These are phyloP conservation scores for Myopa tessellatipennis DNA, from an alignment of 2,888 invertebrate species.

Conservation along the genomic window DNA sequence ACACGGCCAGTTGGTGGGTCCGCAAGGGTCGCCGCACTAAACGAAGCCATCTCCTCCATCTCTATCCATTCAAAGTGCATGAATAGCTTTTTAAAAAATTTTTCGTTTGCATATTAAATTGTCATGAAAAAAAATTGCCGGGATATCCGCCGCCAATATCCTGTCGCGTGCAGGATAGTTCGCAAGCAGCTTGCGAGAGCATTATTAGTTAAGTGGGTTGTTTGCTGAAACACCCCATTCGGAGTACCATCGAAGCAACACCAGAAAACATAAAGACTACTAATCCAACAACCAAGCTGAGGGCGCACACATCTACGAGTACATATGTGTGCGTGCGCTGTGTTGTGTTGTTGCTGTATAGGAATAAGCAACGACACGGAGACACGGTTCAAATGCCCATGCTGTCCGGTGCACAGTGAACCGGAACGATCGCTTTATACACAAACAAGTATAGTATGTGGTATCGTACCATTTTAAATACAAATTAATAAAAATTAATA, in stretches of 20 bases:
- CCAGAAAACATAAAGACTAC: constrained; percentile 9
- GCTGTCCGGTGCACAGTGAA: constrained; percentile 21
- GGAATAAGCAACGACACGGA: constrained; percentile 5
- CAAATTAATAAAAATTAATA: no score
- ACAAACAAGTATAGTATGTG: no score
- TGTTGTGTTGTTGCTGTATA: constrained; percentile 8
- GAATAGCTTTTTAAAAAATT: constrained; percentile 37
- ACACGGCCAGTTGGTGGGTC: background rate
- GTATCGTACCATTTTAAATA: no score
- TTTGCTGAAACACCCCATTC: constrained; percentile 40
- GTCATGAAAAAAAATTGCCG: constrained; percentile 61
- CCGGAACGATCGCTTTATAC: background rate
- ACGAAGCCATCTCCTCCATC: constrained; percentile 23
- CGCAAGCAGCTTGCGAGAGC: constrained; percentile 17
- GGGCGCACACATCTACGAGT: background rate
- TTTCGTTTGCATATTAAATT: constrained; percentile 63
- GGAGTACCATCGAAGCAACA: constrained; percentile 24
- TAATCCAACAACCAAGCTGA: background rate
- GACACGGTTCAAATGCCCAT: constrained; percentile 26
- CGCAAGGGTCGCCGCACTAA: constrained; percentile 1
- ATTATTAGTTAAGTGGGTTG: constrained; percentile 52
- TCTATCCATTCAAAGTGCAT: constrained; percentile 12
- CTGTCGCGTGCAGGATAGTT: constrained; percentile 43
- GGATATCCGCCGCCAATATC: constrained; percentile 63
- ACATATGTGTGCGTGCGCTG: background rate